phyloP scores from a whole-genome alignment of 2,113 vertebrate genomes.

The Carassius carassius region DNA sequence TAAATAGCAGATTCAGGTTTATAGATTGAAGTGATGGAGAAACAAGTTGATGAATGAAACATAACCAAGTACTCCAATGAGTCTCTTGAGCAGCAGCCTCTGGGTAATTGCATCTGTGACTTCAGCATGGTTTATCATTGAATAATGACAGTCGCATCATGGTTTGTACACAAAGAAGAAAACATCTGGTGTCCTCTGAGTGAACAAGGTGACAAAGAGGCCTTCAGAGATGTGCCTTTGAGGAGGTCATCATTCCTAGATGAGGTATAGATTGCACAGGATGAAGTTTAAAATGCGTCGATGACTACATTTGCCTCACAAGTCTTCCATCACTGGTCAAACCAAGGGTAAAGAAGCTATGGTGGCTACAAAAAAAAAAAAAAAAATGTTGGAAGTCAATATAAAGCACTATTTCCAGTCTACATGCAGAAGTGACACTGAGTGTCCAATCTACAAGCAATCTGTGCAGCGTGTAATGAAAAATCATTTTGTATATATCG shows the following conservation, averaged over 20 bases:
- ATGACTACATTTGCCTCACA: constrained; percentile 33
- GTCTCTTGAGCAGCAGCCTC: not conserved
- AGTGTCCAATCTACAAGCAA: constrained; percentile 1
- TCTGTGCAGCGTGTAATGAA: not conserved
- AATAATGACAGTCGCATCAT: not conserved
- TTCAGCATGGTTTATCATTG: not conserved
- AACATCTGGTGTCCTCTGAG: not conserved
- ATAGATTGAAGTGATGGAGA: not conserved
- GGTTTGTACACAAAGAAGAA: constrained; percentile 20
- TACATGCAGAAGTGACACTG: not conserved
- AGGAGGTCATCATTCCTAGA: not conserved
- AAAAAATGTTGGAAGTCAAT: not conserved
- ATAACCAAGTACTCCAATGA: not conserved
- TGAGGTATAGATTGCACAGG: constrained; percentile 30
- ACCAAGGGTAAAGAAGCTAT: not conserved
- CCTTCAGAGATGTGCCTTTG: not conserved
- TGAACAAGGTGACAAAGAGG: constrained; percentile 22
- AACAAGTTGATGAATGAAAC: not conserved
- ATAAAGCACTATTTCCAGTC: not conserved
- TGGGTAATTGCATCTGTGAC: not conserved
- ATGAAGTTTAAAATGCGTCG: not conserved
- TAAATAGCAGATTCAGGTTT: not conserved
- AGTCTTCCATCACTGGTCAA: constrained; percentile 29
- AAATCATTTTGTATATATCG: not conserved
- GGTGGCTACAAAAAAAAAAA: not conserved